Base-by-base conservation (phyloP, 2,888 invertebrate genomes). In the Drosophila maculinotata region DNA sequence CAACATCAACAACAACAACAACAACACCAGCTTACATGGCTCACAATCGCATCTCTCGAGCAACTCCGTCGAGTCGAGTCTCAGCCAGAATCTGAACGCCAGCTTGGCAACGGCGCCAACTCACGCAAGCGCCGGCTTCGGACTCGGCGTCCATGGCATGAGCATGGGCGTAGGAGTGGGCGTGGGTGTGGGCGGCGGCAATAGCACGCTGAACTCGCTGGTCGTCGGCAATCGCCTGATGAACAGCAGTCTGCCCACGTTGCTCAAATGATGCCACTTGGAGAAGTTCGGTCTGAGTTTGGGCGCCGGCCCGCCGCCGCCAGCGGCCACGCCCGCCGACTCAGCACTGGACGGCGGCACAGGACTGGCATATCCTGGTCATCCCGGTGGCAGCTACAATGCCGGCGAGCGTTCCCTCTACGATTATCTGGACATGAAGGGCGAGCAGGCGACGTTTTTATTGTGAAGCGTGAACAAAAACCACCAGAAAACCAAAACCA, bases 251-350 rank as follows among this genome's bases (percentile, higher is more conserved):
- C 69, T 90, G 56, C 90, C 90, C 54, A 88, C 90, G 45, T 79
- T 90, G 84, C 87, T 90, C 63, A 90, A 90, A 90, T 90, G 90
- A 90, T 90, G 90, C 79, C 87, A 87, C 81, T 74, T 90, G 81
- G 89, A 87, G 59, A 87, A 87, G 78, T 87, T 88, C 74, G 79
- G 88, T 58, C 73, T 89, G 74, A 75, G 88, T 45, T 62, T 81
- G 69, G 77, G 87, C 38, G 75, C 78, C 41, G 82, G 74, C 2
- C 90, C 68, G 31, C 83, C 82, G 2, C 77, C 87, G 39, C 76
- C 85, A 36, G 65, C 74, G 25, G 68, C 87, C 26, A 79, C 78
- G 25, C 70, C 85, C 20, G 69, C 85, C 33, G 70, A 66, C 62
- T 54, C 79, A 56, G 63, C 68, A 35, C 60, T 54, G 66, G 80